A percentile compares a stretch with the other conserved stretches of the same genome.
Conservation (phyloP, 2,113 vertebrate species). For the Acinonyx jubatus region DNA sequence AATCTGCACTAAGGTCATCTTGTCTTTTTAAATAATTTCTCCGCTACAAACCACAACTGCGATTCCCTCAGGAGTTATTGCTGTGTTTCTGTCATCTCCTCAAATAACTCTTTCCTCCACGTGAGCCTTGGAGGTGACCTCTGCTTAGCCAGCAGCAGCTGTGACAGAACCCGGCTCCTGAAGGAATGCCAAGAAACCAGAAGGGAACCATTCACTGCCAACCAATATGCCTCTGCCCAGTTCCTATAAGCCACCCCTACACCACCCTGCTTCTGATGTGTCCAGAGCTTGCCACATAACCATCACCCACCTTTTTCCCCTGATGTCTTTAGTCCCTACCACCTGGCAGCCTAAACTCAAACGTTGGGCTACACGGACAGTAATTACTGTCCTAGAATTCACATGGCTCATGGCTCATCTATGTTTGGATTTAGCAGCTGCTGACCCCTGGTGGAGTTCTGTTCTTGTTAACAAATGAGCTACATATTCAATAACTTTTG, state of each 20-base stretch:
- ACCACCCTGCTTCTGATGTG: rapidly evolving
- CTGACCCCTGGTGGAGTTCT: slow-evolving; percentile 33
- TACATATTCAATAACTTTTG: neutral
- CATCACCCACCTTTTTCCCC: neutral
- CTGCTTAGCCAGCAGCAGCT: neutral
- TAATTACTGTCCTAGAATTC: neutral
- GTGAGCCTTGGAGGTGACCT: neutral
- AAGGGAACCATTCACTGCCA: neutral
- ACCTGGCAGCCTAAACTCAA: neutral
- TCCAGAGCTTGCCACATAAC: too few relatives aligned
- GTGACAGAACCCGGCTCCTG: neutral
- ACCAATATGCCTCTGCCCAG: neutral
- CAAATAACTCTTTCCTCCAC: neutral
- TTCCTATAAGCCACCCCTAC: neutral
- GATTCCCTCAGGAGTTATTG: neutral
- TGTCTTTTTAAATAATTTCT: neutral
- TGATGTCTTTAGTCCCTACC: neutral
- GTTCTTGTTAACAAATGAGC: neutral
- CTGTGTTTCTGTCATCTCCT: neutral
- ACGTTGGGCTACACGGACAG: rapidly evolving
- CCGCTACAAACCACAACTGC: neutral
- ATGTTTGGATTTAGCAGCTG: neutral
- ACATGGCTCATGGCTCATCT: neutral
- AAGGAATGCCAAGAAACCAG: neutral
- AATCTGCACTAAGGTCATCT: neutral